A percentile compares a stretch with the other conserved stretches of the same genome.
Conservation (phyloP, 2,888 invertebrate genomes). For the Ornithoptera priamus region DNA sequence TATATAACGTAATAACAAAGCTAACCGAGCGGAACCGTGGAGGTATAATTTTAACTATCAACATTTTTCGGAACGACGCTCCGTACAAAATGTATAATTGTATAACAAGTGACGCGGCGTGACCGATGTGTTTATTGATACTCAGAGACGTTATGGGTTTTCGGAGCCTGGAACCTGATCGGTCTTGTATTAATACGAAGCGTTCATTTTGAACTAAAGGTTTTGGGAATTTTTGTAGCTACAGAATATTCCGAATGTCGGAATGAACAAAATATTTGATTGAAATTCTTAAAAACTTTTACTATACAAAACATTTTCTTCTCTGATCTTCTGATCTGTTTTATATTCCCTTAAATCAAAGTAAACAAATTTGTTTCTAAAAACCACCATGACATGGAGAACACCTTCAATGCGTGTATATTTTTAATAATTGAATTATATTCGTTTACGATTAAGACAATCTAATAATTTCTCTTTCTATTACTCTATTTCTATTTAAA, state of each 20-base stretch:
- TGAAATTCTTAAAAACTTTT: neutral
- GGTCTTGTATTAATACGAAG: constrained; percentile 16
- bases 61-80: constrained; percentile 26
- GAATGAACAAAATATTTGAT: neutral
- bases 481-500: no score
- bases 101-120: constrained; percentile 37
- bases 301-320: neutral
- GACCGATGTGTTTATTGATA: constrained; percentile 40
- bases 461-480: no score
- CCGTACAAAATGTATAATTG: constrained; percentile 45
- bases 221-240: neutral
- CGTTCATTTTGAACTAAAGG: neutral
- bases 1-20: constrained; percentile 3
- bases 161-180: constrained; percentile 22
- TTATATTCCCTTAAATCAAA: no score
- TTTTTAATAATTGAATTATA: no score
- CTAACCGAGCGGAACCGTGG: constrained; percentile 11
- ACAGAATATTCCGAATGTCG: neutral
- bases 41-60: constrained; percentile 24
- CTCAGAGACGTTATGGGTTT: constrained; percentile 29
- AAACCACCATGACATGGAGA: no score
- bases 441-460: no score
- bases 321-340: neutral
- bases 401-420: no score
- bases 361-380: no score